Evolutionary conservation across 1,140 invertebrate species (phyloP), one percentile per base, ranked within the genome.

Genomic region (Ostrea denselamellosa): DNA sequence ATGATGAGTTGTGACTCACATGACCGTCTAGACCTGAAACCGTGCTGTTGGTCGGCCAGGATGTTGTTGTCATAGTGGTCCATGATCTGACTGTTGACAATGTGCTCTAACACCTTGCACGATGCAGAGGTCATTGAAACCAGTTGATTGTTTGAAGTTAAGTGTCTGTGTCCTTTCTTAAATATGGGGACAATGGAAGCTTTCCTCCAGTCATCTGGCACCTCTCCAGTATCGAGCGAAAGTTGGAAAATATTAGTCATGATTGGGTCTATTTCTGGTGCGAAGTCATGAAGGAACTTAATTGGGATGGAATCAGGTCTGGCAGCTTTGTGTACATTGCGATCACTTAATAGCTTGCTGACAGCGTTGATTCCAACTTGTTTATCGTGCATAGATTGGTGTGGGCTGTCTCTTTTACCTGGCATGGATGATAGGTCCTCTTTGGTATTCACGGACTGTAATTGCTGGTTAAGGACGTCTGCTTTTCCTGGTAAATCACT

Each of bases 81-180:
- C 86, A 87, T 87, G 25, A 87, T 87, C 28, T 87, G 86, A 53
- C 58, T 84, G 82, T 83, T 56, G 8, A 86, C 68, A 12, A 83
- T 68, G 25, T 87, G 86, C 51, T 87, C 81, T n/a, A 87, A 62
- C 53, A 87, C 8, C 22, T 88, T 85, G 19, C 83, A 88, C 28
- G 62, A 22, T n/a, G n/a, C n/a, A n/a, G n/a, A n/a, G n/a, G 44
- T 88, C 14, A 85, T 22, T 9, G 87, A 87, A 10, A 84, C 81
- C 54, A n/a, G 58, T 8, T 62, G 34, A 28, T 88, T 85, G 65
- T 88, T 85, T 51, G 87, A 56, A 28, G 83, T 52, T 19, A 28
- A 17, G 34, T 83, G 44, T 53, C 52, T 83, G 19, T 90, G 86
- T 5, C 88, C 91, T 83, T 90, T 90, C n/a, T 90, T 89, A 28